These are phyloP conservation scores for Paradisaea rubra DNA, from an alignment of 2,113 vertebrate genomes.

Conservation along the genomic window DNA sequence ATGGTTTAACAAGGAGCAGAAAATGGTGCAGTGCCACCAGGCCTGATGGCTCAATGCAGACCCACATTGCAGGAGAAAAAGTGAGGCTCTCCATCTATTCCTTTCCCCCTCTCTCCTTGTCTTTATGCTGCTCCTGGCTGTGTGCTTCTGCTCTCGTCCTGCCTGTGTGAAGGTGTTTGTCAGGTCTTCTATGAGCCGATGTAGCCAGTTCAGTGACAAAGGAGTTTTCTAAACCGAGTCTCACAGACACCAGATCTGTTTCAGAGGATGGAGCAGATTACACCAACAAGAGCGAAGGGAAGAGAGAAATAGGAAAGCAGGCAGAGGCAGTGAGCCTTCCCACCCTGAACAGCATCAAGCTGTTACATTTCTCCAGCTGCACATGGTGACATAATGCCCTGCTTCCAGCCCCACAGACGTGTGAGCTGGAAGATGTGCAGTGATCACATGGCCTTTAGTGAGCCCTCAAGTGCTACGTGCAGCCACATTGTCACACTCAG, in stretches of 20 bases:
- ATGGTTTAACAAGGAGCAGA: not conserved
- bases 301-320: not conserved
- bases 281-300: not conserved
- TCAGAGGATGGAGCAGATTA: not conserved
- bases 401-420: not conserved
- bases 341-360: not conserved
- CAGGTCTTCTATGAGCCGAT: not conserved
- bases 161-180: not conserved
- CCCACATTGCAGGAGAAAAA: not conserved
- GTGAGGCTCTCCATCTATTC: not conserved
- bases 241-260: not conserved
- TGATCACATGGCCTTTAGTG: not conserved
- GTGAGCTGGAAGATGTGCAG: not conserved
- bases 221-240: not conserved
- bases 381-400: not conserved
- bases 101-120: not conserved
- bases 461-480: accelerated
- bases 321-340: not conserved
- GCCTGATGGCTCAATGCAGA: not conserved
- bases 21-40: not conserved
- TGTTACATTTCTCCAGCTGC: not conserved
- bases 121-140: not conserved
- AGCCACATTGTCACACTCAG: not conserved
- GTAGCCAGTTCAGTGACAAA: not conserved
- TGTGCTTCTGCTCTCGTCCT: not conserved